Evolutionary conservation across 1,140 invertebrate genomes (phyloP).

Genomic region (Drosophila parvula): DNA sequence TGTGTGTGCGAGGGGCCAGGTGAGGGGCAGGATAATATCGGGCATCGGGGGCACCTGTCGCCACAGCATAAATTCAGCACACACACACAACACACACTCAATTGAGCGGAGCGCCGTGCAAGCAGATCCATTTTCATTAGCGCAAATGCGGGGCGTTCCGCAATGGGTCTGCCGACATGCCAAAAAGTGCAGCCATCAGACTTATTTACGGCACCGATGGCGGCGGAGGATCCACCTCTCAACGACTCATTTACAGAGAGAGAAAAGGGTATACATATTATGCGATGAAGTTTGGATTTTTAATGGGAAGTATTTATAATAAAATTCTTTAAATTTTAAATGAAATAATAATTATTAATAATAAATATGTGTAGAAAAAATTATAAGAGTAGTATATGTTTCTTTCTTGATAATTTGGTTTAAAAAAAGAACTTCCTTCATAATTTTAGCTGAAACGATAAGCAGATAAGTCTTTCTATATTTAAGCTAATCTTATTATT

Average conservation of each 20-base stretch:
- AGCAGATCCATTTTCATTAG: conserved; percentile 73
- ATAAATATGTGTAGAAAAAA: too few relatives aligned
- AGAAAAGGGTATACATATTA: background rate
- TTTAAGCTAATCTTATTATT: too few relatives aligned
- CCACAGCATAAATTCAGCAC: conserved; percentile 61
- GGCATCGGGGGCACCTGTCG: conserved; percentile 56
- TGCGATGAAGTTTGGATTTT: too few relatives aligned
- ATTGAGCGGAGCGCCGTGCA: conserved; percentile 28
- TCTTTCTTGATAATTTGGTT: too few relatives aligned
- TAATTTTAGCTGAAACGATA: too few relatives aligned
- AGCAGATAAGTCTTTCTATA: too few relatives aligned
- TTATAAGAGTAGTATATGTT: too few relatives aligned
- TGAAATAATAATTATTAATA: background rate
- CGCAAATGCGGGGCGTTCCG: conserved; percentile 62
- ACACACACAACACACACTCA: conserved; percentile 24
- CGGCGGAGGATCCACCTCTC: conserved; percentile 28
- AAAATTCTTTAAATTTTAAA: background rate
- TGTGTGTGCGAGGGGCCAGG: conserved; percentile 1
- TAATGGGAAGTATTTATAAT: background rate
- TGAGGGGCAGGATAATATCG: conserved; percentile 18
- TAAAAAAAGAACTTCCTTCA: too few relatives aligned
- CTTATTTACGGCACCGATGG: conserved; percentile 68
- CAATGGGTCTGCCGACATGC: conserved; percentile 59
- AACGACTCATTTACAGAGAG: background rate
- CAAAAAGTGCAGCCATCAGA: conserved; percentile 77